A percentile compares a stretch with the other conserved stretches of the same genome.
Evolutionary conservation across 2,797 vertebrate species (phyloP).

Genomic region (Esox lucius): DNA sequence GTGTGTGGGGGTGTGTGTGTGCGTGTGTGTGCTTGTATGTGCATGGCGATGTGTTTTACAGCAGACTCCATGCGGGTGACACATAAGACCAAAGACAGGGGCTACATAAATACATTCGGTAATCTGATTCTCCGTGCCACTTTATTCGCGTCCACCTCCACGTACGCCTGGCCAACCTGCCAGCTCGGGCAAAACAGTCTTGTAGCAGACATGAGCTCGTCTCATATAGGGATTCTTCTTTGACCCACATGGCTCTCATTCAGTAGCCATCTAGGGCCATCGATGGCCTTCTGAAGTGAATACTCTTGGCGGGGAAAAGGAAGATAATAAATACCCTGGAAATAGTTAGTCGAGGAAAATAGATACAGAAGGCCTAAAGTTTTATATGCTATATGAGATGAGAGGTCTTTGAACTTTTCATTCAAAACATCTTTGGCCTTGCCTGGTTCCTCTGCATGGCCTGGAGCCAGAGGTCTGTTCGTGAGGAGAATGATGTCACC

Average conservation of each 20-base stretch:
- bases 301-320: background rate
- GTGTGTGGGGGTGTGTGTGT: constrained; percentile 4
- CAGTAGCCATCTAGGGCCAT: background rate
- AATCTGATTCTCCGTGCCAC: constrained; percentile 5
- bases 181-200: background rate
- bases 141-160: background rate
- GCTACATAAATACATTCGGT: background rate
- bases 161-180: background rate
- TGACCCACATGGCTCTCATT: background rate
- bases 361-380: too few species aligned
- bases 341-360: background rate
- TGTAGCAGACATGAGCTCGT: constrained; percentile 5
- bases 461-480: background rate
- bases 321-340: background rate
- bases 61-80: background rate
- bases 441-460: background rate
- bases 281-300: background rate
- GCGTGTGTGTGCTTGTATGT: background rate
- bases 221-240: background rate
- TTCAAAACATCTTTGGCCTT: background rate
- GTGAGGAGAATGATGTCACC: background rate
- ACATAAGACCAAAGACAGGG: background rate
- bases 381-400: too few species aligned
- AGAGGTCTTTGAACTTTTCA: too few species aligned
- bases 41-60: constrained; percentile 3